Conservation (phyloP, 2,888 invertebrate species). For the Clunio marinus region DNA sequence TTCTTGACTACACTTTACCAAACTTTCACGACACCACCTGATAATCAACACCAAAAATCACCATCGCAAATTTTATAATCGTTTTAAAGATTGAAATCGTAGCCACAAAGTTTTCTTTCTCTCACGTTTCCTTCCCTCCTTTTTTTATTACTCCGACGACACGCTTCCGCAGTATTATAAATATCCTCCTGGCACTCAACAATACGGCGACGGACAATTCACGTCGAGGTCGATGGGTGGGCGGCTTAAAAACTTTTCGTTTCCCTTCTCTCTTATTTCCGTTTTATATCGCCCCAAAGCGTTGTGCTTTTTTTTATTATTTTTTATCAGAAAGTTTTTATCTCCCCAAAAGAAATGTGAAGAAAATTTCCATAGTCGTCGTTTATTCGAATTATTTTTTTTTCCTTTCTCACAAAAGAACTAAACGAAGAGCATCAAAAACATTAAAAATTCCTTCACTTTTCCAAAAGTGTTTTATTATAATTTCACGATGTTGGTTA, state of each 20-base stretch:
- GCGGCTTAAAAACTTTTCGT: constrained; percentile 5
- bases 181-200: constrained; percentile 8
- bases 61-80: constrained; percentile 24
- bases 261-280: neutral
- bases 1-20: neutral
- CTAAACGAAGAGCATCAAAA: neutral
- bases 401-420: neutral
- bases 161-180: constrained; percentile 37
- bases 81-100: constrained; percentile 30
- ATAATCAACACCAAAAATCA: neutral
- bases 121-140: too few species aligned
- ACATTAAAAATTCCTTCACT: neutral
- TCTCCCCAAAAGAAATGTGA: constrained; percentile 14
- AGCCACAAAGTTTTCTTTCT: neutral
- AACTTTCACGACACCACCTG: neutral
- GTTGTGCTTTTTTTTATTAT: too few species aligned
- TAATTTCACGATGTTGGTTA: neutral
- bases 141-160: constrained; percentile 32
- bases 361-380: constrained; percentile 16
- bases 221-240: neutral
- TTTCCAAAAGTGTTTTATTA: neutral
- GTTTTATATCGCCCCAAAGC: too few species aligned
- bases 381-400: neutral
- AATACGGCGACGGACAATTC: neutral
- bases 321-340: constrained; percentile 35